Conservation (phyloP, 2,113 vertebrate species). For the Cyprinus carpio region DNA sequence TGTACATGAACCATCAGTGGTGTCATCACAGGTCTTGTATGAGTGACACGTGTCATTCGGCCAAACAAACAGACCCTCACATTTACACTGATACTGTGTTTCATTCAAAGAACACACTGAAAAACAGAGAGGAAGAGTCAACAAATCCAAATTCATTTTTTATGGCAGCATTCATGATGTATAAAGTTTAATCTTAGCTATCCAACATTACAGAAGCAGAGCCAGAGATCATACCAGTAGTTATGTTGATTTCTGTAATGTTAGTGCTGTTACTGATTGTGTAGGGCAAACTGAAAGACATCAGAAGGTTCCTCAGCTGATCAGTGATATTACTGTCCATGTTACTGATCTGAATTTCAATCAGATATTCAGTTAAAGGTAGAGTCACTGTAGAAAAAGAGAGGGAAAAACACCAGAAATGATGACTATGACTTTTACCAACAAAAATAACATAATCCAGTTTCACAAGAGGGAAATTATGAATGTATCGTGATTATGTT, state of each 20-base stretch:
- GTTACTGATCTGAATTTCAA: slow-evolving; percentile 50
- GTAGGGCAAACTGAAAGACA: slow-evolving; percentile 19
- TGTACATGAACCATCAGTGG: slow-evolving; percentile 40
- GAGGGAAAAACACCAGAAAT: neutral
- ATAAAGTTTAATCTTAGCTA: neutral
- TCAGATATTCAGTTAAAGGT: slow-evolving; percentile 51
- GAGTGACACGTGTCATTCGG: slow-evolving; percentile 49
- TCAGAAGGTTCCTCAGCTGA: slow-evolving; percentile 47
- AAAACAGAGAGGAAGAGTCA: neutral
- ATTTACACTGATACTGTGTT: slow-evolving; percentile 51
- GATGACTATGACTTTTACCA: neutral
- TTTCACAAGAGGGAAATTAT: neutral
- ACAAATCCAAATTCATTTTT: neutral
- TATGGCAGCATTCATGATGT: neutral
- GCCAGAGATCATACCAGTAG: slow-evolving; percentile 57
- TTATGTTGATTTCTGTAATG: slow-evolving; percentile 51
- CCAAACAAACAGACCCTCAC: slow-evolving; percentile 53
- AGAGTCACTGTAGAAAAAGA: neutral
- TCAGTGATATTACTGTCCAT: slow-evolving; percentile 28
- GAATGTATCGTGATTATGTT: no score
- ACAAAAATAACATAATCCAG: neutral
- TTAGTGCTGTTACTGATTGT: slow-evolving; percentile 31
- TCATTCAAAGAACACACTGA: slow-evolving; percentile 52
- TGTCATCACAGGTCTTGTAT: slow-evolving; percentile 48
- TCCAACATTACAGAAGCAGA: neutral